Evolutionary conservation across 2,113 vertebrate genomes (phyloP).

Genomic region (Gymnocephalus cernua): DNA sequence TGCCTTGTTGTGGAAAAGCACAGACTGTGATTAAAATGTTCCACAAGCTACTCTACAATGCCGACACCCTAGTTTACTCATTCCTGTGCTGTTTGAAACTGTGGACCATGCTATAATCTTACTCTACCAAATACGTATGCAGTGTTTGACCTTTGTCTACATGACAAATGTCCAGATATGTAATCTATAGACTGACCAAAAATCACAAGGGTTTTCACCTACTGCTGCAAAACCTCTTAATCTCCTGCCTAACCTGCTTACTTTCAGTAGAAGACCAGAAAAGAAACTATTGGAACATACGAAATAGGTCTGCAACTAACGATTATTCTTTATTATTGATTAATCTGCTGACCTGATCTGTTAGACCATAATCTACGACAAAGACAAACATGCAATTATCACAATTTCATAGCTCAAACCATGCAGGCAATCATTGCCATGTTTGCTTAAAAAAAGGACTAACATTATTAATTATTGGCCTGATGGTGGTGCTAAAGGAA

Average conservation of each 20-base stretch:
- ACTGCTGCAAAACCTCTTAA: background rate
- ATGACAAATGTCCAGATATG: background rate
- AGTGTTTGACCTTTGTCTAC: background rate
- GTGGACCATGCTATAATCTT: background rate
- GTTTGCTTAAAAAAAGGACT: background rate
- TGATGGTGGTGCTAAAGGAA: background rate
- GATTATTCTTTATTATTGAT: background rate
- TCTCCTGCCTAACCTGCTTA: background rate
- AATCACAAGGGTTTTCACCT: background rate
- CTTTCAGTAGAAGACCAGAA: background rate
- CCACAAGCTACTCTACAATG: background rate
- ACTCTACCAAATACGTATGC: background rate
- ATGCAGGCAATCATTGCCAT: background rate
- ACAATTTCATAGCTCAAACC: background rate
- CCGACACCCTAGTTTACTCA: background rate
- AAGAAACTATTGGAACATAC: background rate
- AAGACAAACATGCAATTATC: background rate
- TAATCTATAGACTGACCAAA: background rate
- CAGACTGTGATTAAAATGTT: background rate
- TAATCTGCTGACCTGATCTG: background rate
- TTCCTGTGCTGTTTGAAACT: background rate
- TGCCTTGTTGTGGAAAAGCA: background rate
- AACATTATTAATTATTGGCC: background rate
- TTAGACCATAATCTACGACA: background rate
- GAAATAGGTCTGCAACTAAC: background rate